phyloP scores from a whole-genome alignment of 64 coral and sea anemone species.

The Trachythela sp. region DNA sequence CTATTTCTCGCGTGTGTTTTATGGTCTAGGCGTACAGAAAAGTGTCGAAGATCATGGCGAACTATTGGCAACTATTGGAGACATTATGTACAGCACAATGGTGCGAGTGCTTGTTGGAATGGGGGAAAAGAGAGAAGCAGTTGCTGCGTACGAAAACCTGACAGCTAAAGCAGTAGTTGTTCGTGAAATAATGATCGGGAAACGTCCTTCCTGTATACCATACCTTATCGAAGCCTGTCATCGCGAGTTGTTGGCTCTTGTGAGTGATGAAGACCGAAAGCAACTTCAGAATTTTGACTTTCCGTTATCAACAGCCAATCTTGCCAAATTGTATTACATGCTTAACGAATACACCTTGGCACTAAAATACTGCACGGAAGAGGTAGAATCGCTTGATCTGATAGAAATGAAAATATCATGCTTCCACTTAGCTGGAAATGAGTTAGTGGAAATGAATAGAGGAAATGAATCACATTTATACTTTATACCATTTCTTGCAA shows the following conservation, averaged over 20 bases:
- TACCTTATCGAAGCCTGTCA: not conserved
- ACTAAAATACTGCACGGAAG: not conserved
- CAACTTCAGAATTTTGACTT: not conserved
- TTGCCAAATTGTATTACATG: not conserved
- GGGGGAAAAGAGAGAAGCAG: not conserved
- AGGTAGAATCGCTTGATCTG: not conserved
- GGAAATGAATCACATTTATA: too few relatives aligned
- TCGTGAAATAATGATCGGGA: not conserved
- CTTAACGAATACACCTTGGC: not conserved
- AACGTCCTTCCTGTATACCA: not conserved
- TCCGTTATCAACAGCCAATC: not conserved
- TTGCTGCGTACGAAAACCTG: not conserved
- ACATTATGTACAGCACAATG: not conserved
- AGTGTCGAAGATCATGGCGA: not conserved
- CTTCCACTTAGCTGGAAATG: too few relatives aligned
- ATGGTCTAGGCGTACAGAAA: not conserved
- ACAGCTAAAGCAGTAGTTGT: not conserved
- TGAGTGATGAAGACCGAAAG: not conserved
- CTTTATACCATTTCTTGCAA: too few relatives aligned
- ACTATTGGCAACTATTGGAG: not conserved
- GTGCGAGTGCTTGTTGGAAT: not conserved
- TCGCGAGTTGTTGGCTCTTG: not conserved
- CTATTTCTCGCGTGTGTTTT: not conserved
- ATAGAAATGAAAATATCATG: not conserved
- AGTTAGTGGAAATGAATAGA: too few relatives aligned